Conservation (phyloP, 2,113 vertebrate genomes). For the Pachypanchax playfairii region DNA sequence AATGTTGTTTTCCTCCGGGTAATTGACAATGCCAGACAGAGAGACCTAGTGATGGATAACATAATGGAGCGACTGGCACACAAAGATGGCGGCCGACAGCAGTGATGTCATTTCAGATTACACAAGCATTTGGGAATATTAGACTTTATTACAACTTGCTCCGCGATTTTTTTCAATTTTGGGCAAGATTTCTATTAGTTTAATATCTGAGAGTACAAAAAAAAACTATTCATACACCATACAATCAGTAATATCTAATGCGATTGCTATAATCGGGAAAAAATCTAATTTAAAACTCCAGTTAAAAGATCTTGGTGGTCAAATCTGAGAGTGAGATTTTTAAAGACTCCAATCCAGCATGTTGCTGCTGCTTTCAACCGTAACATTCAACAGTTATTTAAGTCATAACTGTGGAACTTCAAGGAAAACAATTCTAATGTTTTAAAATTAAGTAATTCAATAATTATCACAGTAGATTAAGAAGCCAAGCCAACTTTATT, state of each 20-base stretch:
- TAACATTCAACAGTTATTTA: too few species aligned
- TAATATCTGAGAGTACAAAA: neutral
- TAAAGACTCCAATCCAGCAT: too few species aligned
- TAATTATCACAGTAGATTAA: constrained; percentile 30
- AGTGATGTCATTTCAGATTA: constrained; percentile 62
- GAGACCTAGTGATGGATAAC: constrained; percentile 68
- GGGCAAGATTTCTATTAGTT: neutral
- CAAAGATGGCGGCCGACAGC: constrained; percentile 49
- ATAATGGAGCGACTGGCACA: constrained; percentile 47
- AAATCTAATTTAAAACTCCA: too few species aligned
- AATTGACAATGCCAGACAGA: constrained; percentile 71
- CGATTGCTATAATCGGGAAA: too few species aligned
- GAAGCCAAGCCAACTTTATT: too few species aligned
- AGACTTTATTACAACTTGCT: constrained; percentile 4
- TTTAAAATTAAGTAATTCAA: constrained; percentile 7
- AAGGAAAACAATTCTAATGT: constrained; percentile 13
- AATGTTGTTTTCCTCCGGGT: constrained; percentile 74
- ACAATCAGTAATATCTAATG: too few species aligned
- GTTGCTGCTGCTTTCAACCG: too few species aligned
- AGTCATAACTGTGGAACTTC: neutral
- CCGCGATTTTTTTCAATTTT: neutral
- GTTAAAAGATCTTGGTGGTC: too few species aligned
- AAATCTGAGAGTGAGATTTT: too few species aligned
- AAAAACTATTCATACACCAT: too few species aligned
- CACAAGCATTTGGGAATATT: constrained; percentile 43